Conservation (phyloP, 2,888 invertebrate species). For the Heteromyza rotundicornis region DNA sequence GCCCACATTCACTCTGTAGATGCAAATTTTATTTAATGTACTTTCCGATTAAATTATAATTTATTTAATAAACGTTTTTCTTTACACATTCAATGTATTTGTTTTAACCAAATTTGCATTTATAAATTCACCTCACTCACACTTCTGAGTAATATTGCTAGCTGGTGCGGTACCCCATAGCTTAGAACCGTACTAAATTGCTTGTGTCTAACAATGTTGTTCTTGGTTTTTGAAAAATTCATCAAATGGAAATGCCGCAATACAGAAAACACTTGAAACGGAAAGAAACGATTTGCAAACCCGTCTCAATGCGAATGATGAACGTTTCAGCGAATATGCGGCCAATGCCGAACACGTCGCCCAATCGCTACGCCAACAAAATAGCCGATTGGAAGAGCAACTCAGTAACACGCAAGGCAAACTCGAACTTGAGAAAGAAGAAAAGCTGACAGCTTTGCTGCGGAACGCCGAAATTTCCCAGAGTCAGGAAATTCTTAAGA, state of each 20-base stretch:
- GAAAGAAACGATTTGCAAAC: constrained; percentile 54
- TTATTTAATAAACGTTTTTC: too few relatives aligned
- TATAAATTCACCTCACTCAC: too few relatives aligned
- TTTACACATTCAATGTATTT: too few relatives aligned
- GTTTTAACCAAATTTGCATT: too few relatives aligned
- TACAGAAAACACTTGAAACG: constrained; percentile 32
- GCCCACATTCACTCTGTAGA: too few relatives aligned
- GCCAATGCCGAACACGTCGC: constrained; percentile 56
- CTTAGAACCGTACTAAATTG: too few relatives aligned
- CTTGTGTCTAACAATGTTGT: too few relatives aligned
- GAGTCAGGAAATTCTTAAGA: constrained; percentile 76
- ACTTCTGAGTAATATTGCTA: too few relatives aligned
- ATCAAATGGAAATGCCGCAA: not conserved
- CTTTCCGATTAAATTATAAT: too few relatives aligned
- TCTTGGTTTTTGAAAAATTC: too few relatives aligned
- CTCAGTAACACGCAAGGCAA: constrained; percentile 43
- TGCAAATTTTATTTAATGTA: too few relatives aligned
- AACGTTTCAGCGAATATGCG: constrained; percentile 58
- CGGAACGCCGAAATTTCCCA: constrained; percentile 85
- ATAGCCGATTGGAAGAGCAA: constrained; percentile 49
- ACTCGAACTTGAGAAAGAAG: constrained; percentile 68
- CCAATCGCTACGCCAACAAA: constrained; percentile 51
- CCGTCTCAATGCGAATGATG: constrained; percentile 54
- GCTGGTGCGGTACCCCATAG: too few relatives aligned
- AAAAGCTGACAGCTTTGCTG: constrained; percentile 76